Evolutionary conservation across 2,113 vertebrate species (phyloP).

Genomic region (Corvus hawaiiensis): DNA sequence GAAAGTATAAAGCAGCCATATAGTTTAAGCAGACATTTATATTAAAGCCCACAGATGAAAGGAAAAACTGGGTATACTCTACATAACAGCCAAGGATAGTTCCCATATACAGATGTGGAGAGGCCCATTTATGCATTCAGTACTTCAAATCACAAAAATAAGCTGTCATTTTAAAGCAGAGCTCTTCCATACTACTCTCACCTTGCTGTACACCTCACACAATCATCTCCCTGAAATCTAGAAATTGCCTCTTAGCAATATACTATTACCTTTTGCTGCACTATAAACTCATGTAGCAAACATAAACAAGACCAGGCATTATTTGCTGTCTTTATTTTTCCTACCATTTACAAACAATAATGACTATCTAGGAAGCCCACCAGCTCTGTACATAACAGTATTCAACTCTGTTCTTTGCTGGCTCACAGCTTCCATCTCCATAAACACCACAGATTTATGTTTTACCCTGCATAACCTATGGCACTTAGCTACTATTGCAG

Average conservation of each 20-base stretch:
- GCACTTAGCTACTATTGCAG: neutral
- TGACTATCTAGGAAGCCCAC: neutral
- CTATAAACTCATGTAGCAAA: neutral
- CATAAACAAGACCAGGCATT: neutral
- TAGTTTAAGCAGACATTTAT: neutral
- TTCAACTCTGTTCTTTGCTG: neutral
- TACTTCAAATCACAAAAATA: neutral
- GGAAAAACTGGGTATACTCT: neutral
- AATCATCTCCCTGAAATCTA: neutral
- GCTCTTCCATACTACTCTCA: neutral
- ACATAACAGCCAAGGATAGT: neutral
- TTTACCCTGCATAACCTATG: neutral
- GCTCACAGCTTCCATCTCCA: neutral
- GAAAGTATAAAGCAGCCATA: neutral
- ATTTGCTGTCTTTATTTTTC: neutral
- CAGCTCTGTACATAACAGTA: neutral
- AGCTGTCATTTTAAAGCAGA: neutral
- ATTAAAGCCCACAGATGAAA: neutral
- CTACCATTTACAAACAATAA: neutral
- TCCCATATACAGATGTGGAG: neutral
- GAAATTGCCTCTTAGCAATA: neutral
- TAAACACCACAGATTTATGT: neutral
- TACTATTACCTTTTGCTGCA: neutral
- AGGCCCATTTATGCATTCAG: neutral
- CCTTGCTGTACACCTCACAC: neutral